Conservation (phyloP, 2,888 invertebrate species). For the Thyatira batis region DNA sequence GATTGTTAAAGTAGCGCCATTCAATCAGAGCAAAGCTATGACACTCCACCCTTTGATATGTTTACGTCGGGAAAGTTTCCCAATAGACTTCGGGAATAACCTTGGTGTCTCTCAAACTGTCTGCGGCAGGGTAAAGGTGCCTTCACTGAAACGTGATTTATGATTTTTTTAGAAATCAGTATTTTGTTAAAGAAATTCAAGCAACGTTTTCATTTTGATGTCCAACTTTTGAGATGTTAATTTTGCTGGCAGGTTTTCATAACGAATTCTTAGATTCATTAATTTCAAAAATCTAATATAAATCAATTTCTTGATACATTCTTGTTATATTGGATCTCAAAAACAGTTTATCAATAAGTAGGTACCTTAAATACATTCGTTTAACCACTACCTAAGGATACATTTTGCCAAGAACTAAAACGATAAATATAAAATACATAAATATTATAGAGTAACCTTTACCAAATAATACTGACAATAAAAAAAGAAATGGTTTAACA, state of each 20-base stretch:
- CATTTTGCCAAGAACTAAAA: too few species aligned
- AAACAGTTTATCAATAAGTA: too few species aligned
- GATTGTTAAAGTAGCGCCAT: conserved; percentile 31
- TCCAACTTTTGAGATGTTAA: too few species aligned
- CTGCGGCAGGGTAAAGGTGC: conserved; percentile 8
- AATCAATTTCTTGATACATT: too few species aligned
- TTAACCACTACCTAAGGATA: too few species aligned
- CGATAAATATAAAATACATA: neutral
- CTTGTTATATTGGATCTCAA: too few species aligned
- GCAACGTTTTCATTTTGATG: too few species aligned
- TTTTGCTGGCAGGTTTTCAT: too few species aligned
- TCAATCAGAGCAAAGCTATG: conserved; percentile 41
- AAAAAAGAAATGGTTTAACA: conserved; percentile 15
- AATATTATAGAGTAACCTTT: conserved; percentile 8
- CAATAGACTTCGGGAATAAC: conserved; percentile 26
- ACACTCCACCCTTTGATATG: conserved; percentile 37
- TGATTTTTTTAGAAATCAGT: neutral
- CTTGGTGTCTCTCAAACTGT: conserved; percentile 22
- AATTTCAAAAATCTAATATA: too few species aligned
- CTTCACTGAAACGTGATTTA: neutral
- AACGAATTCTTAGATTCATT: too few species aligned
- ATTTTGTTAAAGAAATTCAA: neutral
- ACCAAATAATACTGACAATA: conserved; percentile 8
- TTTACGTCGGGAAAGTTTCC: conserved; percentile 53
- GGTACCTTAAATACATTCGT: too few species aligned